These are phyloP conservation scores for Heterochromis multidens DNA, from an alignment of 2,113 vertebrate genomes.

Conservation along the genomic window DNA sequence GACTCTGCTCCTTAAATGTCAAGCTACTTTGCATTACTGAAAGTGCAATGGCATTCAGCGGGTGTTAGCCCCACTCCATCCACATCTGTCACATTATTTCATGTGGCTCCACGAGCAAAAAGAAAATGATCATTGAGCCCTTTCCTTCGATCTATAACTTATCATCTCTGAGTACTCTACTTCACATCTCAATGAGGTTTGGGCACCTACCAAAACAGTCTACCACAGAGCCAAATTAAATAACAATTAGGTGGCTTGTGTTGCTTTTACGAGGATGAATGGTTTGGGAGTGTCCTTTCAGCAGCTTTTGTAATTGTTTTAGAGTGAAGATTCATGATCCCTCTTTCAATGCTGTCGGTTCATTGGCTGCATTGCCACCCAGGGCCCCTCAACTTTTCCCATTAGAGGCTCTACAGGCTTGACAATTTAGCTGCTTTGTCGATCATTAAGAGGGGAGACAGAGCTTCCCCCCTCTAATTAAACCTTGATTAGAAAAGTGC, in stretches of 20 bases:
- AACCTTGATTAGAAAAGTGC: conserved; percentile 65
- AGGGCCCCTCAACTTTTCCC: conserved; percentile 34
- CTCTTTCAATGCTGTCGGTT: conserved; percentile 4
- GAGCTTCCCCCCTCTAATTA: conserved; percentile 63
- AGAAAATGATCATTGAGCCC: background rate
- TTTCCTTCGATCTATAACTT: background rate
- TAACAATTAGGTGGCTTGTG: conserved; percentile 4
- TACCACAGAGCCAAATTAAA: conserved; percentile 33
- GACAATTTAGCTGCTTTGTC: conserved; percentile 56
- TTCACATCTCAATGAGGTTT: background rate
- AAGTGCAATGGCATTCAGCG: conserved; percentile 67
- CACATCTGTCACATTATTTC: conserved; percentile 62
- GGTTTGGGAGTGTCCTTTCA: conserved; percentile 13
- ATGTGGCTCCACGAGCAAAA: conserved; percentile 27
- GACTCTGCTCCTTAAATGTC: conserved; percentile 74
- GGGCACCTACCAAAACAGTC: background rate
- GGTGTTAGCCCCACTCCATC: conserved; percentile 58
- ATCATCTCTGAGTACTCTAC: background rate
- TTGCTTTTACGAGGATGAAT: conserved; percentile 27
- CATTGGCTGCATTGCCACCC: conserved; percentile 33
- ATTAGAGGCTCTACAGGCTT: conserved; percentile 54
- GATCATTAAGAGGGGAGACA: conserved; percentile 45
- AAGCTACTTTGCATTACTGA: conserved; percentile 71
- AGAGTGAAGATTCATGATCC: conserved; percentile 46
- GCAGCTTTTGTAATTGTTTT: conserved; percentile 56